Conservation (phyloP, 2,797 vertebrate genomes). For the Valencia hispanica region DNA sequence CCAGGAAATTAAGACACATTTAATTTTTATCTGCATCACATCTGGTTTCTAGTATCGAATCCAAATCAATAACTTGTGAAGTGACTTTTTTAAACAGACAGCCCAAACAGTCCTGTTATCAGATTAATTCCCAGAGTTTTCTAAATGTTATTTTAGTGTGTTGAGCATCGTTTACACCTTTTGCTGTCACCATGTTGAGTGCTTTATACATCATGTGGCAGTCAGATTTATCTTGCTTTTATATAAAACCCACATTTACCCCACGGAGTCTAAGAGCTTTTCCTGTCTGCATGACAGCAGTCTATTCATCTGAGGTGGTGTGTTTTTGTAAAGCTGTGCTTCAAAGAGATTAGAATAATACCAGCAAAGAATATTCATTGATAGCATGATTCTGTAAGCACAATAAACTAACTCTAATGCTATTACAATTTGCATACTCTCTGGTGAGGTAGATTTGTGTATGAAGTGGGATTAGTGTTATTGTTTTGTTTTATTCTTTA, state of each 20-base stretch:
- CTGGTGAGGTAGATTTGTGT: slow-evolving; percentile 18
- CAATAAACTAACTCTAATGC: slow-evolving; percentile 53
- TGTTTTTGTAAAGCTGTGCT: slow-evolving; percentile 35
- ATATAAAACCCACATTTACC: slow-evolving; percentile 43
- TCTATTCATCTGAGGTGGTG: slow-evolving; percentile 48
- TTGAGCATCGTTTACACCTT: slow-evolving; percentile 19
- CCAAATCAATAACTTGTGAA: slow-evolving; percentile 30
- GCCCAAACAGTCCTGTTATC: slow-evolving; percentile 45
- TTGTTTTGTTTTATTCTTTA: slow-evolving; percentile 19
- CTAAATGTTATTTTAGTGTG: slow-evolving; percentile 10
- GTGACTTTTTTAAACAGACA: slow-evolving; percentile 19
- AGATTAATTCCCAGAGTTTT: slow-evolving; percentile 31
- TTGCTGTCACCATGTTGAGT: slow-evolving; percentile 22
- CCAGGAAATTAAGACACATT: too few species aligned
- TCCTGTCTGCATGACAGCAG: slow-evolving; percentile 37
- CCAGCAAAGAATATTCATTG: slow-evolving; percentile 41
- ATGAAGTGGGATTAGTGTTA: slow-evolving; percentile 37
- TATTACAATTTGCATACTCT: slow-evolving; percentile 31
- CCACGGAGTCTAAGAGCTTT: slow-evolving; percentile 26
- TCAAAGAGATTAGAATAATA: slow-evolving; percentile 54
- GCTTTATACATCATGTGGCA: slow-evolving; percentile 39
- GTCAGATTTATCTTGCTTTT: slow-evolving; percentile 36
- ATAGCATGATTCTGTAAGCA: slow-evolving; percentile 36
- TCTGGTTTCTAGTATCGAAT: slow-evolving; percentile 8
- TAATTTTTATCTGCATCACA: slow-evolving; percentile 18